Conservation (phyloP, 2,888 invertebrate genomes). For the Nezara viridula region DNA sequence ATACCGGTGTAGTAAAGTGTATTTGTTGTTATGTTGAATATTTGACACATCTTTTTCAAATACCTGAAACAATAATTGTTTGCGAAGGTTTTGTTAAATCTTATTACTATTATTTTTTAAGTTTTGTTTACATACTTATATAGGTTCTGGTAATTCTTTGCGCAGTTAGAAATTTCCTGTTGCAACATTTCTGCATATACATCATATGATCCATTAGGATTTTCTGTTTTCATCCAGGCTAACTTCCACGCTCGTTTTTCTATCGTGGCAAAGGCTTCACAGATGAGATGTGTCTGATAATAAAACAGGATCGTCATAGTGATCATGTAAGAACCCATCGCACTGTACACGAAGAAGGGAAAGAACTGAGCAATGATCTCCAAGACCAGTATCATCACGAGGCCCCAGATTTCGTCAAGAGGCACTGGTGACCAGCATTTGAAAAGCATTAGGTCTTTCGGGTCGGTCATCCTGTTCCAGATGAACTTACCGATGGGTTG, state of each 20-base stretch:
- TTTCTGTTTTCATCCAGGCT: background rate
- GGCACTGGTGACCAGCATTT: background rate
- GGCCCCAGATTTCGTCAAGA: conserved; percentile 3
- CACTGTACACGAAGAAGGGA: background rate
- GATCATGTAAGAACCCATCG: background rate
- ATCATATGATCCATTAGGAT: background rate
- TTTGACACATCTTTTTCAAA: background rate
- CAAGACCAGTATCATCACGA: background rate
- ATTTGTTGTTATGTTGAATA: conserved; percentile 17
- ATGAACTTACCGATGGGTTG: conserved; percentile 3
- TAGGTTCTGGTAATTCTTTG: background rate
- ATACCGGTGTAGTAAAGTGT: conserved; percentile 7
- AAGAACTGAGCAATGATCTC: background rate
- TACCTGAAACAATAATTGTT: conserved; percentile 9
- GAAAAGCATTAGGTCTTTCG: conserved; percentile 20
- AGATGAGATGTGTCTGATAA: background rate
- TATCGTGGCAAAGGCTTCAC: background rate
- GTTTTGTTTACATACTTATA: background rate
- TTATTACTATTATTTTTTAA: background rate
- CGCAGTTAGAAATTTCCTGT: background rate
- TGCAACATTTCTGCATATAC: background rate
- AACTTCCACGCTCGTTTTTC: background rate
- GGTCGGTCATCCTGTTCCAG: background rate
- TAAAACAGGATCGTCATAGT: background rate
- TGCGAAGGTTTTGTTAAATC: background rate